A percentile compares a stretch with the other conserved stretches of the same genome.
These are phyloP conservation scores for Neelides sp. DNA, from an alignment of 1,140 invertebrate species.

Conservation along the genomic window DNA sequence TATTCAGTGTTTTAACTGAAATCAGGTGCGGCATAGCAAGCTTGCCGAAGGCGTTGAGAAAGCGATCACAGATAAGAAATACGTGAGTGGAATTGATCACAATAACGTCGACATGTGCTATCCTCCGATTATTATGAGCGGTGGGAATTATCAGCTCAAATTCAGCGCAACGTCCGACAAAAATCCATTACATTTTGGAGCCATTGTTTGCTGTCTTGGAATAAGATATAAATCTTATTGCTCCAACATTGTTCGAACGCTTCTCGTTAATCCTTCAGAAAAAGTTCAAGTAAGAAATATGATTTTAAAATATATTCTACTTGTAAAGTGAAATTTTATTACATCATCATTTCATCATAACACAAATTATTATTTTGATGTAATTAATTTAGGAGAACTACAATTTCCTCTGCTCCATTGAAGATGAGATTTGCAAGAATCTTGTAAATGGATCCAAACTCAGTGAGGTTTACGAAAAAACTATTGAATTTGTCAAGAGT, in stretches of 20 bases:
- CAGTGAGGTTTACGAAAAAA: slow-evolving; percentile 77
- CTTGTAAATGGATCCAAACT: slow-evolving; percentile 72
- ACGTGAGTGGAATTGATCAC: slow-evolving; percentile 70
- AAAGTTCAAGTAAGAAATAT: slow-evolving; percentile 46
- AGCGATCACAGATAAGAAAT: slow-evolving; percentile 85
- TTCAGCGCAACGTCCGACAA: slow-evolving; percentile 91
- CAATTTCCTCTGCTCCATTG: slow-evolving; percentile 78
- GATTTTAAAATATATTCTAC: no score
- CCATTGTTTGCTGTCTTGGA: slow-evolving; percentile 89
- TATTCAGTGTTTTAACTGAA: background rate
- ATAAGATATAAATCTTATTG: slow-evolving; percentile 95
- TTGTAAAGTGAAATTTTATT: no score
- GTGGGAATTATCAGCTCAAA: slow-evolving; percentile 91
- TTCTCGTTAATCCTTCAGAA: slow-evolving; percentile 86
- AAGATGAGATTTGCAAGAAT: slow-evolving; percentile 80
- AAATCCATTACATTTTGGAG: slow-evolving; percentile 86
- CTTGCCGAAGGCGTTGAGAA: slow-evolving; percentile 86
- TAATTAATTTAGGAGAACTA: slow-evolving; percentile 64
- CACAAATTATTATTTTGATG: slow-evolving; percentile 16
- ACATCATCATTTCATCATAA: background rate
- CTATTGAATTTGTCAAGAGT: slow-evolving; percentile 67
- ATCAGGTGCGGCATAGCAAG: slow-evolving; percentile 65
- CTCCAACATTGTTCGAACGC: slow-evolving; percentile 94
- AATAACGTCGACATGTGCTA: slow-evolving; percentile 92
- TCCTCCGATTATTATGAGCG: slow-evolving; percentile 95